Evolutionary conservation across 2,888 invertebrate species (phyloP), one percentile per base, ranked within the genome.

Genomic region (Eucriotettix oculatus): DNA sequence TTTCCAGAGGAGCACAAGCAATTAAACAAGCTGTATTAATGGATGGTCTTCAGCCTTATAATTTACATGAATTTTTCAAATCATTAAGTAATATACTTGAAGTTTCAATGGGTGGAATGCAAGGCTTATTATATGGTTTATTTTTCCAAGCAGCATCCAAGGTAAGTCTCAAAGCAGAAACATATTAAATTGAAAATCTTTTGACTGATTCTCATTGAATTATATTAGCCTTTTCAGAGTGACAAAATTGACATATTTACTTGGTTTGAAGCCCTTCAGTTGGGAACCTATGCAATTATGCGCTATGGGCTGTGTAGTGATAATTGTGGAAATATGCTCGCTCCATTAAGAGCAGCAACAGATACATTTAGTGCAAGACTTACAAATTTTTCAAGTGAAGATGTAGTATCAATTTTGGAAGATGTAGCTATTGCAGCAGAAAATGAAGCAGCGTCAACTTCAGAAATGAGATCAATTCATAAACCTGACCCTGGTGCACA

Each of bases 121-220:
- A 87, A 0, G 90, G 90, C 0, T 89, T 85, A 1, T 76, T 91
- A 54, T 90, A 90, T 74, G 83, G 86, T 63, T 75, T 91, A 63
- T 80, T 89, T 62, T 79, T 91, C 62, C 80, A 86, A 5, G 81
- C 84, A 0, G 82, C 81, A 0, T 79, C 82, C 0, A 60, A 60
- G 54, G 58, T 58, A 54, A 59, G 52, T 54, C 40, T 40, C 12
- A 52, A 17, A 10, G 11, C 55, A 5, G 29, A 29, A 29, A 29
- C 2, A 29, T 29, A 29, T 5, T 7, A 29, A 29, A 5, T 29
- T 29, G 29, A 29, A 29, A 29, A 29, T 7, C 29, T 29, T 29
- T 29, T 2, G 29, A 29, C 29, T 29, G 7, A 29, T 29, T 29
- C 29, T 29, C 7, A 29, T 7, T 29, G 29, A 29, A 29, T 29